These are phyloP conservation scores for Pseudotriccus pelzelni DNA, from an alignment of 2,797 vertebrate species.

Conservation along the genomic window DNA sequence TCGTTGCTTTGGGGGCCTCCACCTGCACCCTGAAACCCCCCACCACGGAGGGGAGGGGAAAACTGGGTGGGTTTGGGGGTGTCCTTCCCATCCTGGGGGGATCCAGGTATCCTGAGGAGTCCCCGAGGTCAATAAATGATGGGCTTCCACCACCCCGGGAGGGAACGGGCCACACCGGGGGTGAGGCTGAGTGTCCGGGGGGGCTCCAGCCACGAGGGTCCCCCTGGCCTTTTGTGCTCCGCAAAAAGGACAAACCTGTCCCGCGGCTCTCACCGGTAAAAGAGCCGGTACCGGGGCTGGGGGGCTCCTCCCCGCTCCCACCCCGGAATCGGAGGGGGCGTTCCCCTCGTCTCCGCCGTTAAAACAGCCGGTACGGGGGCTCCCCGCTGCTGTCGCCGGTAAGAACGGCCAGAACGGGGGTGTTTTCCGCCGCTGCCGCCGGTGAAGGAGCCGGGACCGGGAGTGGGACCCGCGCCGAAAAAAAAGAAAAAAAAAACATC, in stretches of 20 bases:
- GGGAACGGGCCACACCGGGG: too few relatives aligned
- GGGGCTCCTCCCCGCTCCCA: neutral
- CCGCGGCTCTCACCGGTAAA: neutral
- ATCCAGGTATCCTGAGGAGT: neutral
- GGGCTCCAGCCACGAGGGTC: neutral
- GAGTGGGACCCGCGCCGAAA: neutral
- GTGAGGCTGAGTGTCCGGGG: neutral
- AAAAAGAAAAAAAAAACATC: too few relatives aligned
- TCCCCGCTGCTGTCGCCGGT: neutral
- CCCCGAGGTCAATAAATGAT: neutral
- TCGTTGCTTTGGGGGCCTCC: neutral
- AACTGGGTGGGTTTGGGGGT: neutral
- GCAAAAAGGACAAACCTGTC: neutral
- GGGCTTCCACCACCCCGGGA: too few relatives aligned
- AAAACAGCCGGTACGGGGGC: neutral
- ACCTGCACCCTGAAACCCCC: neutral
- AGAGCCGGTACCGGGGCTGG: too few relatives aligned
- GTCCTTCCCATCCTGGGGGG: neutral
- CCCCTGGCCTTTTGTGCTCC: neutral
- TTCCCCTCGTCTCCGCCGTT: too few relatives aligned
- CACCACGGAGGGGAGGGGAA: fast-evolving
- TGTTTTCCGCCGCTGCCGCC: neutral
- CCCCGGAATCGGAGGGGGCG: too few relatives aligned
- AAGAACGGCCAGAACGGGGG: too few relatives aligned
- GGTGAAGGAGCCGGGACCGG: neutral